Base-by-base conservation (phyloP, 2,113 vertebrate genomes). In the Lepus americanus region DNA sequence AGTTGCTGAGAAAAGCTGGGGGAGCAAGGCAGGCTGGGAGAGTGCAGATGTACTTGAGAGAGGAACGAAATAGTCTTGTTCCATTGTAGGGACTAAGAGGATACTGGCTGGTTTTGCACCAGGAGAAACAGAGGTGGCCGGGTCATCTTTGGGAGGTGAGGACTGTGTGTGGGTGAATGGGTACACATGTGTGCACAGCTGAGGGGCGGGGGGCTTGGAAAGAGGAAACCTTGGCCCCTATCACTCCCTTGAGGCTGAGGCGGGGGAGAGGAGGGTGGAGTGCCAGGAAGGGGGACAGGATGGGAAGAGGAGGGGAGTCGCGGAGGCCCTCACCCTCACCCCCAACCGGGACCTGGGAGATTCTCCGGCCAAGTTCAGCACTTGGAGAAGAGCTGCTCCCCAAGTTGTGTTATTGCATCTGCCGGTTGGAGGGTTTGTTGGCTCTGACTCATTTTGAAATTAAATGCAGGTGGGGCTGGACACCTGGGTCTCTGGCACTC, bases 311-410 rank as follows among this genome's bases (percentile, higher is more conserved):
- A 33, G 16, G 33, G 87, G 78, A 53, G 66, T 76, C 86, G 16
- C 13, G 44, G 72, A 80, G 74, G 49, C 80, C 88, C 70, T 79
- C 66, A 78, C 73, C 59, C 44, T 82, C 63, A 31, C 66, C 91
- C 76, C 87, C 44, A 92, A 8, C 93, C 0, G 14, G 44, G 92
- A 61, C 44, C 6, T 13, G 31, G 69, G 51, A 83, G 63, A 39
- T 10, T 76, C 55, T 89, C 82, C 59, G 72, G 92, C 93, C 93
- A 94, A 94, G 44, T 27, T 79, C 90, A 87, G 89, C 90, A 84
- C 81, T 92, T 72, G 76, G 1, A 31, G 82, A 59, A 73, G 59
- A 76, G 74, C 81, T 90, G 82, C 85, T 11, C 90, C 92, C 88
- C 22, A 33, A 17, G 36, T 81, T 5, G 70, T 89, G 90, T 95